phyloP scores from a whole-genome alignment of 2,888 invertebrate species.

The Elysia crispata region DNA sequence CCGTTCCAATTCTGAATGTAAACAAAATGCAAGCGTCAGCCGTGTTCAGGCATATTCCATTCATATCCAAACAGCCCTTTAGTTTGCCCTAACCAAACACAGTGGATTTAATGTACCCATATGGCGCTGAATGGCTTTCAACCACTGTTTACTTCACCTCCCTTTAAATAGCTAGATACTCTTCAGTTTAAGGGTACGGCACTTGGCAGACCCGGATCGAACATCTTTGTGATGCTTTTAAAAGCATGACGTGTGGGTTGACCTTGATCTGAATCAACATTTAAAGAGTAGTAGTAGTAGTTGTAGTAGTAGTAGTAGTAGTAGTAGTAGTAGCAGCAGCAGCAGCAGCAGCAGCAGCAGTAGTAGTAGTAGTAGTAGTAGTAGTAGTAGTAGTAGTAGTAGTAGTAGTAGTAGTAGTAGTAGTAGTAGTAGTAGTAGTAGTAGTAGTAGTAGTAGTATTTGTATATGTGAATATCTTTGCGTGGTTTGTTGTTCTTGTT shows the following conservation, averaged over 20 bases:
- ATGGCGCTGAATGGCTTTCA: no score
- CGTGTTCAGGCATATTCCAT: background rate
- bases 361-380: conserved; percentile 26
- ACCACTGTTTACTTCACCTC: no score
- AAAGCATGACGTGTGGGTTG: background rate
- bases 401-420: conserved; percentile 34
- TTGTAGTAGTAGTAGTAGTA: conserved; percentile 26
- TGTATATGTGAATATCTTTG: no score
- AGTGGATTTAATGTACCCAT: no score
- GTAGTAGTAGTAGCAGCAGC: conserved; percentile 15
- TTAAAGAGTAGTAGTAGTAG: background rate
- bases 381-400: conserved; percentile 33
- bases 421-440: conserved; percentile 20
- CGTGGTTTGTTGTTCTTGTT: conserved; percentile 6
- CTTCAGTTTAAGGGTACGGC: no score
- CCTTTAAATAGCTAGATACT: no score
- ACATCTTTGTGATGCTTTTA: background rate
- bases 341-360: conserved; percentile 6
- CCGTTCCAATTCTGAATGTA: background rate
- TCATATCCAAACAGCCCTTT: background rate
- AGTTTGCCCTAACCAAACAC: background rate
- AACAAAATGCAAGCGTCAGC: background rate
- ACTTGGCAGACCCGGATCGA: no score
- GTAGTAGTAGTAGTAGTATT: conserved; percentile 15
- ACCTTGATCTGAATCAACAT: background rate